A percentile compares a stretch with the other conserved stretches of the same genome.
Conservation (phyloP, 2,888 invertebrate species). For the Drosophila basisetae region DNA sequence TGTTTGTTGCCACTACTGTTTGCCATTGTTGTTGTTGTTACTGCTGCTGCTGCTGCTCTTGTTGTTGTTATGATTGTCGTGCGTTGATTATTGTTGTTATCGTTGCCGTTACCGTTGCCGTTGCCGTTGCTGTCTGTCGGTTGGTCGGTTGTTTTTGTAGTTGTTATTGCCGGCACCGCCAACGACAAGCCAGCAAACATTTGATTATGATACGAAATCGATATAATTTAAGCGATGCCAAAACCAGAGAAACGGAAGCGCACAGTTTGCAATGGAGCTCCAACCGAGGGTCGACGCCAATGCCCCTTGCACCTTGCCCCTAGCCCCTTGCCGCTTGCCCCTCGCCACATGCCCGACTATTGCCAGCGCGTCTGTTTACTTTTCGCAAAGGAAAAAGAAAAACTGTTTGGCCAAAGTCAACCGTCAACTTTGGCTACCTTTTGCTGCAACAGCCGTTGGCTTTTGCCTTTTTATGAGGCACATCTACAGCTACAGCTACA, state of each 20-base stretch:
- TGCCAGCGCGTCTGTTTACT: conserved; percentile 37
- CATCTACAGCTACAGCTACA: conserved; percentile 16
- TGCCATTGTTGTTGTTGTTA: conserved; percentile 72
- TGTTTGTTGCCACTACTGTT: conserved; percentile 81
- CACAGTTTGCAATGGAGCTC: conserved; percentile 44
- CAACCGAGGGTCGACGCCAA: neutral
- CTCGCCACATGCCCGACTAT: neutral
- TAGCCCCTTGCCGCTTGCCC: neutral
- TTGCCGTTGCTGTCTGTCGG: conserved; percentile 6
- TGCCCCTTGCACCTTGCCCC: neutral
- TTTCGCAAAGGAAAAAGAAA: conserved; percentile 26
- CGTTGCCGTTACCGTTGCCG: conserved; percentile 43
- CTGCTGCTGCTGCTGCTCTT: conserved; percentile 51
- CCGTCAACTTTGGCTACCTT: conserved; percentile 53
- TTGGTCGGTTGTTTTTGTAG: conserved; percentile 66
- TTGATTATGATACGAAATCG: conserved; percentile 82
- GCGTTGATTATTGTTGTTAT: conserved; percentile 79
- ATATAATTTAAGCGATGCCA: conserved; percentile 82
- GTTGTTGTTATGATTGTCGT: conserved; percentile 60
- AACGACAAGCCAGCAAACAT: conserved; percentile 80
- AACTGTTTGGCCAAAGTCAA: conserved; percentile 60
- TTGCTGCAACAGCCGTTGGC: conserved; percentile 7
- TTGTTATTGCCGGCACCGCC: conserved; percentile 70
- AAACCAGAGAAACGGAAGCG: conserved; percentile 61
- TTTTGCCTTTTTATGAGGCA: conserved; percentile 38